Conservation (phyloP, 2,113 vertebrate species). For the Nothobranchius kuhntae region DNA sequence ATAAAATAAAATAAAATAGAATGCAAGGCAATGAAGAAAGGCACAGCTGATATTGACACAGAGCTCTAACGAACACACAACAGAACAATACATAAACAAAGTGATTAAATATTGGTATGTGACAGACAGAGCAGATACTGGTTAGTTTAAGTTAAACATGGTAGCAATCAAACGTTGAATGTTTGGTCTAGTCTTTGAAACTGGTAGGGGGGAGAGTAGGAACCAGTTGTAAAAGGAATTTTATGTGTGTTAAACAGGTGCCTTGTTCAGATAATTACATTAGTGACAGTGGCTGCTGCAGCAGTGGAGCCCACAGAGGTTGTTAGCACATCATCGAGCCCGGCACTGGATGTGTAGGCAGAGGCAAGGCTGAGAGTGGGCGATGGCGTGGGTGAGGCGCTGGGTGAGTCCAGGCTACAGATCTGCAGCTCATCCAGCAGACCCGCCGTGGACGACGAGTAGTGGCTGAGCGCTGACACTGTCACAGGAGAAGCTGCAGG, state of each 20-base stretch:
- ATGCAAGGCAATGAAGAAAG: slow-evolving; percentile 13
- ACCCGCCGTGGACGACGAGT: slow-evolving; percentile 84
- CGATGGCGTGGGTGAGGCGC: slow-evolving; percentile 85
- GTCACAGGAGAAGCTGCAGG: slow-evolving; percentile 76
- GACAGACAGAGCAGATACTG: slow-evolving; percentile 20
- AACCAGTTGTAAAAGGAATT: slow-evolving; percentile 31
- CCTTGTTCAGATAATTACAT: slow-evolving; percentile 85
- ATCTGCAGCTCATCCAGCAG: slow-evolving; percentile 86
- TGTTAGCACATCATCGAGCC: slow-evolving; percentile 79
- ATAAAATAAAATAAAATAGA: slow-evolving; percentile 2
- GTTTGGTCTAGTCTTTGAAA: slow-evolving; percentile 44
- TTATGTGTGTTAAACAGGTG: slow-evolving; percentile 57
- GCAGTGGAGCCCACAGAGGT: slow-evolving; percentile 70
- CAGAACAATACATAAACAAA: slow-evolving; percentile 24
- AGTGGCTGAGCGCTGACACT: slow-evolving; percentile 85
- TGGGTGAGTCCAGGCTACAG: slow-evolving; percentile 82
- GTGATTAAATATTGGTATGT: slow-evolving; percentile 11
- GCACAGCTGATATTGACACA: slow-evolving; percentile 24
- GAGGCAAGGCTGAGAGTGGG: slow-evolving; percentile 88
- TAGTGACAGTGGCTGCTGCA: slow-evolving; percentile 79
- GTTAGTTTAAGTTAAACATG: slow-evolving; percentile 49
- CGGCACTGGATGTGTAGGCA: slow-evolving; percentile 80
- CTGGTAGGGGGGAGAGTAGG: slow-evolving; percentile 19
- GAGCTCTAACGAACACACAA: slow-evolving; percentile 25
- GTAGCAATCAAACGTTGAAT: slow-evolving; percentile 20